These are phyloP conservation scores for Physocephala rufipes DNA, from an alignment of 2,888 invertebrate species.

Conservation along the genomic window DNA sequence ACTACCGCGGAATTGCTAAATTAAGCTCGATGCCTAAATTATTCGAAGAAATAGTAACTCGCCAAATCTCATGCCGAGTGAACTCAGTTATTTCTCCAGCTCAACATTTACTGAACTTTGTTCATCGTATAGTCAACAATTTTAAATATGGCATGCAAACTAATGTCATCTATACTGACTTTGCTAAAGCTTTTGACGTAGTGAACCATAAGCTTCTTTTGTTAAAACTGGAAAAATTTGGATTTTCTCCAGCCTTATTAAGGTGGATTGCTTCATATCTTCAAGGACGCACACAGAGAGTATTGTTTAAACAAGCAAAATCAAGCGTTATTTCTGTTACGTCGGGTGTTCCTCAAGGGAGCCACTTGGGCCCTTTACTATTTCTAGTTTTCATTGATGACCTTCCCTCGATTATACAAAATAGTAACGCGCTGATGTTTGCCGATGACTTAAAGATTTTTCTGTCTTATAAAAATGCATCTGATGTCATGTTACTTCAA, in stretches of 20 bases:
- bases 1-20: not conserved
- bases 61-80: not conserved
- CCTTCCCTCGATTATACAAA: too few relatives aligned
- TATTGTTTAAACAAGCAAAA: not conserved
- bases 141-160: not conserved
- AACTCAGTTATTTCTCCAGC: too few relatives aligned
- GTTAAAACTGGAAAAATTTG: not conserved
- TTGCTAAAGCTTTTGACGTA: slow-evolving; percentile 18
- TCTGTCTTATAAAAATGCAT: too few relatives aligned
- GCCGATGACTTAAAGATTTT: too few relatives aligned
- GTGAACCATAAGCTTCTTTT: not conserved
- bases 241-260: not conserved
- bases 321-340: not conserved
- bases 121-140: too few relatives aligned
- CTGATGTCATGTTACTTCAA: too few relatives aligned
- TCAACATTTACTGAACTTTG: too few relatives aligned
- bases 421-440: too few relatives aligned
- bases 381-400: too few relatives aligned
- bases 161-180: slow-evolving; percentile 1
- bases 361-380: too few relatives aligned
- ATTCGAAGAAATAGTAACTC: not conserved
- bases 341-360: too few relatives aligned
- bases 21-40: not conserved
- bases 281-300: too few relatives aligned
- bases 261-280: slow-evolving; percentile 13